Conservation (phyloP, 2,113 vertebrate species). For the Onychostoma macrolepis region DNA sequence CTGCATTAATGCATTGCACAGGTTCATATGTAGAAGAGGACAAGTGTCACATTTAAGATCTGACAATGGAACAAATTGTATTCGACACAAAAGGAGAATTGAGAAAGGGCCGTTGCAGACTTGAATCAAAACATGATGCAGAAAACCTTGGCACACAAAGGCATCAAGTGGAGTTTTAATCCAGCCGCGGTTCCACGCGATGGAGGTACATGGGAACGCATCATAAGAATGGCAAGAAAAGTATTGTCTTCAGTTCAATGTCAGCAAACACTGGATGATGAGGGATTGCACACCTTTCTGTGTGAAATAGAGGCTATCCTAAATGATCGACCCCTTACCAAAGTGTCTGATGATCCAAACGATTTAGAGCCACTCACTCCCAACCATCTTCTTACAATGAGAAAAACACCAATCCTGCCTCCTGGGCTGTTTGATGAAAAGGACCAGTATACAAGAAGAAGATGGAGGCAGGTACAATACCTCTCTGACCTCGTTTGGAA, state of each 20-base stretch:
- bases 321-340: not conserved
- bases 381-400: no score
- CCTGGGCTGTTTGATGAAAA: not conserved
- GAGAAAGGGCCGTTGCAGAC: not conserved
- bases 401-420: not conserved
- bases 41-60: not conserved
- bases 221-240: not conserved
- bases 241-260: not conserved
- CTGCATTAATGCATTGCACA: not conserved
- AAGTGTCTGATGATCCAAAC: not conserved
- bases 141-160: not conserved
- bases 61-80: not conserved
- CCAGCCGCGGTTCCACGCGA: not conserved
- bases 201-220: not conserved
- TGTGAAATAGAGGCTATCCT: not conserved
- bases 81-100: not conserved
- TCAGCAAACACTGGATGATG: not conserved
- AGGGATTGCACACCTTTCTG: not conserved
- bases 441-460: slow-evolving; percentile 15
- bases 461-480: slow-evolving; percentile 32
- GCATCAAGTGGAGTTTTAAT: not conserved
- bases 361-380: no score
- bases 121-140: not conserved
- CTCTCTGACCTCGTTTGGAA: not conserved
- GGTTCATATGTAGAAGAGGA: not conserved